Evolutionary conservation across 1,140 invertebrate genomes (phyloP).

Genomic region (Riptortus pedestris): DNA sequence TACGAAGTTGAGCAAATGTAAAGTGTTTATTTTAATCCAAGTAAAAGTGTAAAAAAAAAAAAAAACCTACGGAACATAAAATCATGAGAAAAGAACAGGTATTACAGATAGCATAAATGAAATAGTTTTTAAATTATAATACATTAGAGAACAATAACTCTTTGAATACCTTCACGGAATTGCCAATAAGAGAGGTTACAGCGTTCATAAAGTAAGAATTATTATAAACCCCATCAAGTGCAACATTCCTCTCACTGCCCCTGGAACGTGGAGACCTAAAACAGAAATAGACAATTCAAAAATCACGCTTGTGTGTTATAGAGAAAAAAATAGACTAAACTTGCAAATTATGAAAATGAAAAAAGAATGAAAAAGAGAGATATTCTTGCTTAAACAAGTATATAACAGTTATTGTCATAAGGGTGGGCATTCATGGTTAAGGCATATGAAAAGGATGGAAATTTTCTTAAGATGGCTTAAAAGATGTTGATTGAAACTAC

Average conservation of each 20-base stretch:
- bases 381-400: too few relatives aligned
- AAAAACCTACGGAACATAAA: not conserved
- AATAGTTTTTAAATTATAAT: not conserved
- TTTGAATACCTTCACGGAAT: constrained; percentile 56
- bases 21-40: not conserved
- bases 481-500: too few relatives aligned
- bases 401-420: too few relatives aligned
- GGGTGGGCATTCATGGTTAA: too few relatives aligned
- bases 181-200: constrained; percentile 68
- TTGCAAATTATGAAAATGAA: too few relatives aligned
- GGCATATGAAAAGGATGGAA: too few relatives aligned
- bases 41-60: not conserved
- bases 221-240: constrained; percentile 72
- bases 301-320: too few relatives aligned
- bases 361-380: too few relatives aligned
- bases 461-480: too few relatives aligned
- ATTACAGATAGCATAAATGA: not conserved
- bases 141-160: not conserved
- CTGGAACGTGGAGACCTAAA: constrained; percentile 36
- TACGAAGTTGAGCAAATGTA: too few relatives aligned
- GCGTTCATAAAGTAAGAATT: constrained; percentile 81
- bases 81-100: not conserved
- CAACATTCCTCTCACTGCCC: constrained; percentile 43
- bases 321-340: too few relatives aligned
- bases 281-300: too few relatives aligned